A percentile compares a stretch with the other conserved stretches of the same genome.
Conservation (phyloP, 2,113 vertebrate genomes). For the Heterotilapia buettikoferi region DNA sequence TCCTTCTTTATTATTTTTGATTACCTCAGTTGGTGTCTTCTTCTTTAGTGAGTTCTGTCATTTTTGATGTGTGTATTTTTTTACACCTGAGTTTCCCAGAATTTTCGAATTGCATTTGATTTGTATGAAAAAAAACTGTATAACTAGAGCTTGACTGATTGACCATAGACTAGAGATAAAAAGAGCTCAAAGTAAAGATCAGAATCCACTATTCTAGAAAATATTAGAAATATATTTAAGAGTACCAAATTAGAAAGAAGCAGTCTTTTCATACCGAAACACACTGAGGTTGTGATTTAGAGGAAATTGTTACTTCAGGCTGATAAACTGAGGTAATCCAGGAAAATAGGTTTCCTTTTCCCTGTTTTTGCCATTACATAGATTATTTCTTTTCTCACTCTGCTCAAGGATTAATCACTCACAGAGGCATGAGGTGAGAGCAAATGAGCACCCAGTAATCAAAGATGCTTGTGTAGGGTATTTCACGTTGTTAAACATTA, state of each 20-base stretch:
- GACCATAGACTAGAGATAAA: not conserved
- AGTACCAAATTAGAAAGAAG: not conserved
- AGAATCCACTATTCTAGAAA: not conserved
- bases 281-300: not conserved
- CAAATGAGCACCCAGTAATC: not conserved
- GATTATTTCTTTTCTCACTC: not conserved
- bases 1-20: not conserved
- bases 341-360: not conserved
- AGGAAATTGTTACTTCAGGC: not conserved
- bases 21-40: not conserved
- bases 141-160: not conserved
- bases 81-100: not conserved
- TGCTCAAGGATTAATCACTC: not conserved
- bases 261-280: not conserved
- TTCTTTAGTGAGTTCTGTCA: accelerated
- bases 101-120: not conserved
- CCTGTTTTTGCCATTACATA: not conserved
- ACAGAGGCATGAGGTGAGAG: not conserved
- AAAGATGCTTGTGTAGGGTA: not conserved
- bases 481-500: not conserved
- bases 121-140: not conserved
- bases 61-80: not conserved
- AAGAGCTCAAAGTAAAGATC: not conserved
- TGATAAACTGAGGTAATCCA: not conserved
- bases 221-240: not conserved